These are phyloP conservation scores for Nothocercus nigrocapillus DNA, from an alignment of 2,113 vertebrate genomes.

Conservation along the genomic window DNA sequence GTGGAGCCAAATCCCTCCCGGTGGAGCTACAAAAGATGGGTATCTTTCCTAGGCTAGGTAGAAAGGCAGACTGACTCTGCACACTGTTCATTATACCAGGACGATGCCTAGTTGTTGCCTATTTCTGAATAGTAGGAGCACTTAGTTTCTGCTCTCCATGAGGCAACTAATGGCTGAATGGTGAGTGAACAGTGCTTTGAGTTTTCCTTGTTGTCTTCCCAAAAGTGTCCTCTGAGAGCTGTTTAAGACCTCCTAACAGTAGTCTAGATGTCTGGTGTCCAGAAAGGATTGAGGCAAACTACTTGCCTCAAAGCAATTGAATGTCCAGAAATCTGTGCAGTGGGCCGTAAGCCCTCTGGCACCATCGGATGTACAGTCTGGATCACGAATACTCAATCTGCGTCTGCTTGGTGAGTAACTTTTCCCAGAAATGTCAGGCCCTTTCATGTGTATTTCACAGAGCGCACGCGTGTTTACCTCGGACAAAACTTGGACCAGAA, in stretches of 20 bases:
- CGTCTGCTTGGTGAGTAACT: background rate
- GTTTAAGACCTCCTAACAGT: background rate
- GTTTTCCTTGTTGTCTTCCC: background rate
- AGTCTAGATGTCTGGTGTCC: background rate
- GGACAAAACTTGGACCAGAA: background rate
- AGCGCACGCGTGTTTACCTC: background rate
- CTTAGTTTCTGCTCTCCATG: background rate
- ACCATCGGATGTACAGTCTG: background rate
- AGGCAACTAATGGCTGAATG: background rate
- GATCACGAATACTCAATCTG: background rate
- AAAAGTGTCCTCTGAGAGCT: background rate
- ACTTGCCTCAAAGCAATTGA: background rate
- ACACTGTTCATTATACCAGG: fast-evolving
- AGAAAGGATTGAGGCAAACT: background rate
- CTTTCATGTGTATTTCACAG: background rate
- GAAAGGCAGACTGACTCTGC: fast-evolving
- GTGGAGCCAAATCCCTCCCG: background rate
- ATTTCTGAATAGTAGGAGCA: background rate
- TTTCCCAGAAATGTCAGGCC: background rate
- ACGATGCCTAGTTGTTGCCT: background rate
- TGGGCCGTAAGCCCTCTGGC: background rate
- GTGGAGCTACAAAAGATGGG: background rate
- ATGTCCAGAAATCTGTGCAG: background rate
- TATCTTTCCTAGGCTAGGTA: background rate
- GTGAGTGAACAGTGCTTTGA: background rate